Evolutionary conservation across 2,888 invertebrate species (phyloP), one percentile per base, ranked within the genome.

Genomic region (Adelognathus sp.): DNA sequence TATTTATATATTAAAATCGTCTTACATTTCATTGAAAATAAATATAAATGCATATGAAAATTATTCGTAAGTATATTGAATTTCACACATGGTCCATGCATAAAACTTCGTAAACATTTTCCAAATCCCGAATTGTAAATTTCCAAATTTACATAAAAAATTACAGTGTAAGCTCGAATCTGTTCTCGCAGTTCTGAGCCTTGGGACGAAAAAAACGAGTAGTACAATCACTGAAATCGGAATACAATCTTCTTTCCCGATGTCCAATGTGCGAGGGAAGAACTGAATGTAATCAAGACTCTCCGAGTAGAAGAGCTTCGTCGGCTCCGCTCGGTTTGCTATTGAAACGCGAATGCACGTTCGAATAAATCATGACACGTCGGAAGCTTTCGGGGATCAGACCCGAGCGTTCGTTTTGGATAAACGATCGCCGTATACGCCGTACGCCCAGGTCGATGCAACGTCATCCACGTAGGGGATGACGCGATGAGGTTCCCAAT

Each of bases 391-490:
- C 7, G 31, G 24, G 52, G 54, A 72, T 56, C 24, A 31, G 61
- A 63, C 14, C 39, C 63, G 39, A 39, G 63, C 31, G 52, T 33
- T 41, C 41, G 41, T 61, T 50, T 67, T 39, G 63, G 41, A 67
- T 61, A 74, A 41, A 52, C 63, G 52, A 36, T 36, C 24, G 24
- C 52, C 9, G 39, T 50, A 52, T 41, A 58, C 27, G 18, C 14
- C 31, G 46, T 18, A 11, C 50, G 18, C 14, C n/a, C 7, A 54
- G 36, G 58, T 6, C 54, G 18, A 50, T 50, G 54, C 39, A 44
- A 69, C 52, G 70, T 78, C 41, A 78, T 74, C 39, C 29, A 58
- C 50, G 70, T 70, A 64, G 66, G 39, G 33, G 46, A 69, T 46
- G 67, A 56, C 71, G 70, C 56, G 76, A n/a, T n/a, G n/a, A n/a